A percentile compares a stretch with the other conserved stretches of the same genome.
Conservation (phyloP, 1,140 invertebrate species). For the Drosophila baimaii region DNA sequence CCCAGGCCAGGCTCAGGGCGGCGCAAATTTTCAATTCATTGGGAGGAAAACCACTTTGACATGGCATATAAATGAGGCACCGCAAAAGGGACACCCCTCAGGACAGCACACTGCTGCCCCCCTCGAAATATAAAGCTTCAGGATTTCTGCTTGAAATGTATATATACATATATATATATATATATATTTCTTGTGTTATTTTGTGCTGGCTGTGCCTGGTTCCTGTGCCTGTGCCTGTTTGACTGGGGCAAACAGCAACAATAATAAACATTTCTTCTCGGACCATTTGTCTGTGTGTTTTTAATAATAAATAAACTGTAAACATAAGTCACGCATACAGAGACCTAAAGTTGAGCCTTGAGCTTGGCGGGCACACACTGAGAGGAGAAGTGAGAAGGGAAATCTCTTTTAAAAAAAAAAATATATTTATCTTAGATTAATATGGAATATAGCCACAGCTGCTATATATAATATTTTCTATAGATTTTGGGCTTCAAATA, state of each 20-base stretch:
- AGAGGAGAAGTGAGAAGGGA: background rate
- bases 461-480: no score
- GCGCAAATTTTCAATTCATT: conserved; percentile 43
- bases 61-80: conserved; percentile 45
- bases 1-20: conserved; percentile 18
- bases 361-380: conserved; percentile 37
- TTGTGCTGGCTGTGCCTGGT: conserved; percentile 6
- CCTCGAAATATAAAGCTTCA: background rate
- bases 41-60: conserved; percentile 32
- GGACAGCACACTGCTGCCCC: conserved; percentile 9
- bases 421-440: no score
- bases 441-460: no score
- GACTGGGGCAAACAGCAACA: conserved; percentile 31
- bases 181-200: conserved; percentile 26
- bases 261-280: conserved; percentile 47
- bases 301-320: conserved; percentile 83
- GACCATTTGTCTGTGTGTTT: conserved; percentile 74
- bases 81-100: conserved; percentile 5
- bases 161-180: conserved; percentile 12
- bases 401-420: no score
- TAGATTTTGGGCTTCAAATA: no score
- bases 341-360: conserved; percentile 67
- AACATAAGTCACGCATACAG: conserved; percentile 79
- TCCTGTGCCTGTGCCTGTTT: conserved; percentile 44
- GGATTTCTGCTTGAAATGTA: conserved; percentile 18